Evolutionary conservation across 2,888 invertebrate genomes (phyloP).

Genomic region (Caenorhabditis doughertyi): DNA sequence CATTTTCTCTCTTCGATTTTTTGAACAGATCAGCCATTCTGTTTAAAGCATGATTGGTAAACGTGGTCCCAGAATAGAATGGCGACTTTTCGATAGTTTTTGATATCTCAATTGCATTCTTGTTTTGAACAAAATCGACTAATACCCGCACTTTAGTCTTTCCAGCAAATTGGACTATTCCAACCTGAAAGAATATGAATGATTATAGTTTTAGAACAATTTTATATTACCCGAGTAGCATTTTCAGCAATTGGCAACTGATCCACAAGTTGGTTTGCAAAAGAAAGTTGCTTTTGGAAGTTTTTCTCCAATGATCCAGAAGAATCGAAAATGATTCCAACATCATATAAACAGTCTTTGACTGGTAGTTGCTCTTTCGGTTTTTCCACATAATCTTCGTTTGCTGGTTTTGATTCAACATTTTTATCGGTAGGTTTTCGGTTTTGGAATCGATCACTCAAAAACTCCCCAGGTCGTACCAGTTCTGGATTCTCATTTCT

Average conservation of each 20-base stretch:
- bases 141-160: constrained; percentile 54
- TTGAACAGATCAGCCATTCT: constrained; percentile 56
- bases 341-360: constrained; percentile 61
- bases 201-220: not conserved
- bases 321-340: constrained; percentile 68
- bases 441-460: constrained; percentile 17
- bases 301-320: constrained; percentile 65
- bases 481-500: not conserved
- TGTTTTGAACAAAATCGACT: constrained; percentile 38
- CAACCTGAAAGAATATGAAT: constrained; percentile 53
- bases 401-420: not conserved
- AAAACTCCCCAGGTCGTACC: constrained; percentile 40
- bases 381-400: constrained; percentile 13
- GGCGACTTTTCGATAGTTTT: constrained; percentile 43
- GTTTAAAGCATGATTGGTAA: constrained; percentile 63
- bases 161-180: constrained; percentile 65
- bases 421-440: not conserved
- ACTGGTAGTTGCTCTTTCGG: constrained; percentile 19
- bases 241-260: constrained; percentile 58
- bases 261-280: constrained; percentile 58
- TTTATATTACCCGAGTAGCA: constrained; percentile 43
- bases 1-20: constrained; percentile 28
- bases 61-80: constrained; percentile 69
- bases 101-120: not conserved
- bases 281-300: constrained; percentile 58